Evolutionary conservation across 1,140 invertebrate species (phyloP).

Genomic region (Phortica variegata): DNA sequence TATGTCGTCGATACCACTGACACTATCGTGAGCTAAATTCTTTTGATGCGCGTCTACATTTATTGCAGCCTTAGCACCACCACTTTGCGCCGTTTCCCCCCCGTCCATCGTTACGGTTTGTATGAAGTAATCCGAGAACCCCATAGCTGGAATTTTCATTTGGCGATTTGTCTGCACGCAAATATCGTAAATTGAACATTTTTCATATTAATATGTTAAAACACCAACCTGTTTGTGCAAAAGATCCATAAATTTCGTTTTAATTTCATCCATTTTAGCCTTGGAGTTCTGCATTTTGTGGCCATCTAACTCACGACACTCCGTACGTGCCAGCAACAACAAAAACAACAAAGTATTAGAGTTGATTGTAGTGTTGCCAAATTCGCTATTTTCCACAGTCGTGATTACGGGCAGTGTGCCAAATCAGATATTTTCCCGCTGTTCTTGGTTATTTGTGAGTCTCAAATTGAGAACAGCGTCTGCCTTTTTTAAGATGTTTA

Average conservation of each 20-base stretch:
- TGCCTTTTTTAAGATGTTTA: too few species aligned
- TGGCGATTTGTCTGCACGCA: conserved; percentile 49
- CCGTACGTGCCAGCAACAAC: too few species aligned
- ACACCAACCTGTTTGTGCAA: conserved; percentile 60
- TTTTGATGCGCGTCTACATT: conserved; percentile 9
- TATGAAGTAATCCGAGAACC: conserved; percentile 60
- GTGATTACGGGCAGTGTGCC: too few species aligned
- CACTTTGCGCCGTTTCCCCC: too few species aligned
- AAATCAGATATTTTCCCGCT: too few species aligned
- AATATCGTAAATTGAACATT: conserved; percentile 10
- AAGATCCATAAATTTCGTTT: conserved; percentile 59
- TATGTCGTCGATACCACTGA: neutral
- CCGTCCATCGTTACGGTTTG: conserved; percentile 43
- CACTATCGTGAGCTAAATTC: conserved; percentile 2
- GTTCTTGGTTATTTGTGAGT: too few species aligned
- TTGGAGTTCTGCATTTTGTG: conserved; percentile 48
- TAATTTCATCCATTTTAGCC: conserved; percentile 61
- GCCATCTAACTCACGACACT: conserved; percentile 32
- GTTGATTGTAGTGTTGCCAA: too few species aligned
- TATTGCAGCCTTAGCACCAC: conserved; percentile 11
- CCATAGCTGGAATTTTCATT: conserved; percentile 62
- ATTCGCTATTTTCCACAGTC: too few species aligned
- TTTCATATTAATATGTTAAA: neutral
- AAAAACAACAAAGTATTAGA: too few species aligned
- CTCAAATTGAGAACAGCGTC: too few species aligned